phyloP scores from a whole-genome alignment of 2,888 invertebrate genomes.

The Phasia obesa region DNA sequence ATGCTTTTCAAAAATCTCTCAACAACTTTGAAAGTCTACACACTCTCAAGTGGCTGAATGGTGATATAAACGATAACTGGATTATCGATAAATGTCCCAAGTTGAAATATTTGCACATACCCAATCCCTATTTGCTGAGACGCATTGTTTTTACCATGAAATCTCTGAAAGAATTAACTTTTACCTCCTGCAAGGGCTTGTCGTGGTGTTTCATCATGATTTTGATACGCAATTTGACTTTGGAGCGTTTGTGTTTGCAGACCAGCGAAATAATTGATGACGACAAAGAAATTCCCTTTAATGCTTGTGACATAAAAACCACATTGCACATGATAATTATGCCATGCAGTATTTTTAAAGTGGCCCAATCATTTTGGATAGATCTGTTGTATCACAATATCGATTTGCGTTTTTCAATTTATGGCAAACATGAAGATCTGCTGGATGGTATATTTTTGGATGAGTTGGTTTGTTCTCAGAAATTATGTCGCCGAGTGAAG shows the following conservation, averaged over 20 bases:
- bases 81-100: slow-evolving; percentile 65
- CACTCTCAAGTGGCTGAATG: slow-evolving; percentile 60
- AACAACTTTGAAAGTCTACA: slow-evolving; percentile 64
- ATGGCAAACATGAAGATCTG: slow-evolving; percentile 58
- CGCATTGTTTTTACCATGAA: slow-evolving; percentile 65
- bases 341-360: slow-evolving; percentile 53
- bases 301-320: slow-evolving; percentile 52
- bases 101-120: slow-evolving; percentile 58
- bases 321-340: slow-evolving; percentile 39
- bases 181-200: slow-evolving; percentile 55
- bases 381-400: slow-evolving; percentile 45
- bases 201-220: slow-evolving; percentile 64
- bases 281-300: slow-evolving; percentile 41
- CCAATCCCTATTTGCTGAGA: slow-evolving; percentile 61
- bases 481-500: slow-evolving; percentile 14
- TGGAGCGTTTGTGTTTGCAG: slow-evolving; percentile 48
- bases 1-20: slow-evolving; percentile 62
- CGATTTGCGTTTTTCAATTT: slow-evolving; percentile 25
- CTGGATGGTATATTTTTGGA: slow-evolving; percentile 46
- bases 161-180: slow-evolving; percentile 52
- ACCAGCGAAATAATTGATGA: slow-evolving; percentile 52
- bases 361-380: slow-evolving; percentile 58
- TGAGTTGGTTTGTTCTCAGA: slow-evolving; percentile 23
- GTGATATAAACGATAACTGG: slow-evolving; percentile 67
- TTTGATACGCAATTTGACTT: slow-evolving; percentile 52